phyloP scores from a whole-genome alignment of 2,888 invertebrate species.

The Salticus scenicus region DNA sequence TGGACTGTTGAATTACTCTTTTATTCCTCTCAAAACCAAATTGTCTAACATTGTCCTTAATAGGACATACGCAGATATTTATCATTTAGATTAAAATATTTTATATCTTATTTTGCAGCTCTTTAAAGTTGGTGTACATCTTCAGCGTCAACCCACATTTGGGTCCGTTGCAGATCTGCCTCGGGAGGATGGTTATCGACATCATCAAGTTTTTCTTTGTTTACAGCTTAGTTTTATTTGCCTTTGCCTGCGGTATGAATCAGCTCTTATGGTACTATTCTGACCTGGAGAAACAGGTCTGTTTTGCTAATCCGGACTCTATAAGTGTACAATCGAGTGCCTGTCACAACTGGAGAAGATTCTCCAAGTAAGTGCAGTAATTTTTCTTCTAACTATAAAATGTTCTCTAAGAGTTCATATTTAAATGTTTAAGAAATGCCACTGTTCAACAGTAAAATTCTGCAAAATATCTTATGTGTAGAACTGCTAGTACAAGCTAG shows the following conservation, averaged over 20 bases:
- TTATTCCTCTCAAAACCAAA: too few relatives aligned
- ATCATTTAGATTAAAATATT: too few relatives aligned
- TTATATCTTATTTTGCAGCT: conserved; percentile 74
- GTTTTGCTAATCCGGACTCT: conserved; percentile 56
- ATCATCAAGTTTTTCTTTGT: conserved; percentile 80
- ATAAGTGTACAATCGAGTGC: conserved; percentile 71
- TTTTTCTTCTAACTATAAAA: too few relatives aligned
- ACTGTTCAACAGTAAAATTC: too few relatives aligned
- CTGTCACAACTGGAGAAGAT: conserved; percentile 77
- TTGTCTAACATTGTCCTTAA: too few relatives aligned
- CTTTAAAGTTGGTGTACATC: conserved; percentile 81
- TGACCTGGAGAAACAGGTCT: conserved; percentile 75
- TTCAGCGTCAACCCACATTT: conserved; percentile 81
- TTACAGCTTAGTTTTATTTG: conserved; percentile 79
- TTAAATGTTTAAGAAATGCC: too few relatives aligned
- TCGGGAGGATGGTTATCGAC: conserved; percentile 81
- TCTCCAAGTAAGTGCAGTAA: conserved; percentile 77
- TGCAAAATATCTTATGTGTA: too few relatives aligned
- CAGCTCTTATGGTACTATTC: conserved; percentile 94
- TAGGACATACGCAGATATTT: too few relatives aligned
- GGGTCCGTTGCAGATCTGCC: conserved; percentile 80
- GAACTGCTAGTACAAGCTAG: too few relatives aligned
- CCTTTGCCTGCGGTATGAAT: conserved; percentile 82
- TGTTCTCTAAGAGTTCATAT: too few relatives aligned
- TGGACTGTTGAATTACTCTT: too few relatives aligned